Conservation (phyloP, 2,113 vertebrate species). For the Zapus hudsonius region DNA sequence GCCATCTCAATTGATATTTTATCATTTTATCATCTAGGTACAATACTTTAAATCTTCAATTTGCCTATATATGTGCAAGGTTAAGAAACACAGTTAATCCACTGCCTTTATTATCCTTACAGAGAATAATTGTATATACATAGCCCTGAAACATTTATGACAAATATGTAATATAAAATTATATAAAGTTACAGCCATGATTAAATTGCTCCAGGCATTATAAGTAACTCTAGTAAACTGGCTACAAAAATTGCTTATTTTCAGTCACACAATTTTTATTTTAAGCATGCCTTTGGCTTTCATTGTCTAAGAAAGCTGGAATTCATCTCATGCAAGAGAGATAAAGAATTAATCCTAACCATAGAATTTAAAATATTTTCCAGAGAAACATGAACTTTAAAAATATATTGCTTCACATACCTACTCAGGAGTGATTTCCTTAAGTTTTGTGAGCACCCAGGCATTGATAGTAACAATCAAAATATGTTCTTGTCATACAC, state of each 20-base stretch:
- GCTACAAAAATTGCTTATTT: constrained; percentile 68
- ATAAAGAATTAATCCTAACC: constrained; percentile 42
- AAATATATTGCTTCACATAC: neutral
- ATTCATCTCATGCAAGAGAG: constrained; percentile 54
- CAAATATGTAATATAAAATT: constrained; percentile 72
- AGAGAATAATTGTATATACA: constrained; percentile 71
- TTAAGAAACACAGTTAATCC: constrained; percentile 64
- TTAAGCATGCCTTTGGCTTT: constrained; percentile 59
- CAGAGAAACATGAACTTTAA: constrained; percentile 46
- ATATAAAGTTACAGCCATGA: constrained; percentile 66
- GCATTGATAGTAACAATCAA: neutral
- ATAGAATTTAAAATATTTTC: constrained; percentile 58
- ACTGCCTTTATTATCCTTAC: constrained; percentile 71
- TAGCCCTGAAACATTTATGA: constrained; percentile 63
- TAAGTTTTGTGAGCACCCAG: constrained; percentile 13
- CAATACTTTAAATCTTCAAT: neutral
- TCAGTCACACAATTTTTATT: constrained; percentile 62
- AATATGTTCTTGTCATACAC: neutral
- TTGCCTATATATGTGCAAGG: constrained; percentile 15
- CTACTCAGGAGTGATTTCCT: neutral
- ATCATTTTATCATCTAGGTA: no score
- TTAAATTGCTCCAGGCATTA: constrained; percentile 76
- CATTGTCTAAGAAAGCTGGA: constrained; percentile 57
- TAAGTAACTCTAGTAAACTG: constrained; percentile 58
- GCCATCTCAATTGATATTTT: neutral